Percentiles rank a stretch among this genome's conserved stretches.
Conservation (phyloP, 2,888 invertebrate species). For the Lepidocyrtoides sp. region DNA sequence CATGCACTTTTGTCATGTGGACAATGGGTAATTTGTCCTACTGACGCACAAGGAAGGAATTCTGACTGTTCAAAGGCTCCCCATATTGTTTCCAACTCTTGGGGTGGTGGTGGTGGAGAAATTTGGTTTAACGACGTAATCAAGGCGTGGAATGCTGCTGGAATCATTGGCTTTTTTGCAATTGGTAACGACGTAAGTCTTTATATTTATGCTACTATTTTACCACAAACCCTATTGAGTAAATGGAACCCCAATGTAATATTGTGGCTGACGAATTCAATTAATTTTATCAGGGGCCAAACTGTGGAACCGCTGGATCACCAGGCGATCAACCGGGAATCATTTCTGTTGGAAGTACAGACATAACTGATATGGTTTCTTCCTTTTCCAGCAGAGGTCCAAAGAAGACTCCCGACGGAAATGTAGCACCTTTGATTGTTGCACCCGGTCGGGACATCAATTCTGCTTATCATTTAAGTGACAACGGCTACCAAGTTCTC, state of each 20-base stretch:
- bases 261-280: no score
- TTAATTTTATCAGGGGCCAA: constrained; percentile 62
- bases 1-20: constrained; percentile 52
- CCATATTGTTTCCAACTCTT: constrained; percentile 53
- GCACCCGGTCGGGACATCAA: constrained; percentile 60
- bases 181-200: constrained; percentile 50
- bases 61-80: constrained; percentile 44
- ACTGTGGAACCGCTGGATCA: constrained; percentile 27
- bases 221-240: no score
- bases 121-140: constrained; percentile 52
- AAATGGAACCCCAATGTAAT: no score
- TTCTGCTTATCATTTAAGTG: constrained; percentile 38
- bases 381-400: constrained; percentile 64
- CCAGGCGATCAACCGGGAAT: constrained; percentile 44
- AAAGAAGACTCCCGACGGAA: neutral
- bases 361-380: constrained; percentile 46
- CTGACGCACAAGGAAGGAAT: neutral
- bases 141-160: constrained; percentile 45
- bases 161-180: constrained; percentile 39
- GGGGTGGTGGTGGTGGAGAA: constrained; percentile 49
- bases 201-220: no score
- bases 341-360: constrained; percentile 36
- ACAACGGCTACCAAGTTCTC: constrained; percentile 48
- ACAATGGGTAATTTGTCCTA: constrained; percentile 56
- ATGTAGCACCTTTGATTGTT: constrained; percentile 4